phyloP scores from a whole-genome alignment of 2,113 vertebrate genomes.

The Herpailurus yagouaroundi region DNA sequence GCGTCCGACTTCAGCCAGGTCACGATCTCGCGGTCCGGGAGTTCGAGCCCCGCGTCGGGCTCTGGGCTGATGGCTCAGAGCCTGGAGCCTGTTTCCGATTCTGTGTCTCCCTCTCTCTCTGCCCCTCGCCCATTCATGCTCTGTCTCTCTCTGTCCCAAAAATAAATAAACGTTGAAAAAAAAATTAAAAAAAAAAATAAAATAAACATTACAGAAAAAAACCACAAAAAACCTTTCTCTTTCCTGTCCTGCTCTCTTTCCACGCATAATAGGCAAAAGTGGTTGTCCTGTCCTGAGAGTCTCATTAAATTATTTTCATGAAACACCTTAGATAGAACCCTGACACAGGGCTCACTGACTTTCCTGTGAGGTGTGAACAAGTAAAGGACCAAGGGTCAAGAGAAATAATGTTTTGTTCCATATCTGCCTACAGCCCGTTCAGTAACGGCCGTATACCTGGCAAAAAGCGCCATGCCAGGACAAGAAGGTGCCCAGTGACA shows the following conservation, averaged over 20 bases:
- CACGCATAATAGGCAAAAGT: background rate
- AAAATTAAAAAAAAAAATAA: too few relatives aligned
- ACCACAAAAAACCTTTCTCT: background rate
- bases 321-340: background rate
- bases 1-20: too few relatives aligned
- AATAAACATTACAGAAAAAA: too few relatives aligned
- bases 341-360: background rate
- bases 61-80: too few relatives aligned
- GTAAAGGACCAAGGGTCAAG: background rate
- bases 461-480: fast-evolving
- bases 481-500: background rate
- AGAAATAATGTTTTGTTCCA: background rate
- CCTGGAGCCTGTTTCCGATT: too few relatives aligned
- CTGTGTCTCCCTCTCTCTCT: too few relatives aligned
- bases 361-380: background rate
- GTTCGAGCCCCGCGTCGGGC: too few relatives aligned
- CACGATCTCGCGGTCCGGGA: too few relatives aligned
- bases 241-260: background rate
- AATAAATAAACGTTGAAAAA: too few relatives aligned
- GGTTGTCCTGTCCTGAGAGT: background rate
- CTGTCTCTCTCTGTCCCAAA: too few relatives aligned
- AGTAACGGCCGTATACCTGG: too few relatives aligned
- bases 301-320: background rate
- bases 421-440: background rate
- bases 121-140: too few relatives aligned